Conservation (phyloP, 2,888 invertebrate genomes). For the Ormyrus nitidulus region DNA sequence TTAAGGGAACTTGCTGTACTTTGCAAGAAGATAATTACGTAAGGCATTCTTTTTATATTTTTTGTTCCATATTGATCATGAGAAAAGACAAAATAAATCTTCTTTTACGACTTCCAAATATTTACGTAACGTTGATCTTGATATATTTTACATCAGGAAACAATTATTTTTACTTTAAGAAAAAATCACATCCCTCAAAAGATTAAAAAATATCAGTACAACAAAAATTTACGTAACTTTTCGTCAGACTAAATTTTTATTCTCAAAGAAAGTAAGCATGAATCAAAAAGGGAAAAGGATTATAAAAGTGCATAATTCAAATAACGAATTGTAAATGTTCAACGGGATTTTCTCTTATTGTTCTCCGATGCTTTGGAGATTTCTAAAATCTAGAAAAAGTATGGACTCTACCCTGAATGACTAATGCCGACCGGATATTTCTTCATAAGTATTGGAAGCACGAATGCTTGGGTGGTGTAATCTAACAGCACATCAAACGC, state of each 20-base stretch:
- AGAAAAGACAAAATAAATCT: slow-evolving; percentile 34
- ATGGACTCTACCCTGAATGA: slow-evolving; percentile 5
- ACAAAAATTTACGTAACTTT: neutral
- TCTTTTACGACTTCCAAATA: slow-evolving; percentile 29
- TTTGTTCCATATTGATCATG: slow-evolving; percentile 35
- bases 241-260: neutral
- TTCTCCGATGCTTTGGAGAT: neutral
- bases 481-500: slow-evolving; percentile 10
- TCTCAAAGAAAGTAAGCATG: neutral
- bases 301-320: neutral
- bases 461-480: slow-evolving; percentile 19
- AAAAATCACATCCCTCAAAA: neutral
- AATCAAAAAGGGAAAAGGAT: neutral
- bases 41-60: slow-evolving; percentile 29
- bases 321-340: neutral
- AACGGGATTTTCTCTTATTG: slow-evolving; percentile 4
- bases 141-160: neutral
- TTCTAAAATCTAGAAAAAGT: slow-evolving; percentile 6
- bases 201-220: neutral
- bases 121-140: slow-evolving; percentile 31
- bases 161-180: neutral
- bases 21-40: slow-evolving; percentile 14
- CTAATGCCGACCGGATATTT: neutral
- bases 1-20: slow-evolving; percentile 10
- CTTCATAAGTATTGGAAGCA: slow-evolving; percentile 22